Evolutionary conservation across 2,797 vertebrate species (phyloP), one percentile per base, ranked within the genome.

Genomic region (Gymnodraco acuticeps): DNA sequence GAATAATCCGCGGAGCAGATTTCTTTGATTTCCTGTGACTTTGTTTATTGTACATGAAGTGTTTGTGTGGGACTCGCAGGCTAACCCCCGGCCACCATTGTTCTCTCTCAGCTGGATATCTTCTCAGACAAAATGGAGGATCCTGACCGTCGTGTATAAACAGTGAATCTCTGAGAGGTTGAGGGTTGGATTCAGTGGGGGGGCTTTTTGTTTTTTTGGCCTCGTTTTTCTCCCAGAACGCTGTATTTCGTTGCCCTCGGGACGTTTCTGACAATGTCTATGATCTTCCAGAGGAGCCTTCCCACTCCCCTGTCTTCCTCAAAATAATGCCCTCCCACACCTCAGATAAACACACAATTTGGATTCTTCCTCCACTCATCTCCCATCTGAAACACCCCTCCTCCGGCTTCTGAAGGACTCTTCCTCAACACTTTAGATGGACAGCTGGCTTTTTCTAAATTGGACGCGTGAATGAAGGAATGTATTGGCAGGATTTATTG

Each of bases 21-120:
- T 84, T 89, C 85, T 90, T 88, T 84, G 23, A 83, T 90, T 91
- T 90, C 76, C 75, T 85, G 75, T 88, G 89, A 90, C 90, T 89
- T 46, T 90, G 81, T 91, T 91, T 90, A 81, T 88, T 91, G 82
- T 93, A 92, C 83, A 91, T 92, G 86, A 89, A 80, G 80, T 88
- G 79, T 91, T 88, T 83, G 71, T 86, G 86, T 78, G 86, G 89
- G 78, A 88, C 87, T 85, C 56, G n/a, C 71, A 17, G 80, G 78
- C 74, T 56, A 52, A 75, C 73, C 75, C 75, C 64, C 19, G 20
- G 83, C 81, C 82, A 62, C 72, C 75, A 66, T 85, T 84, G 80
- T 88, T 88, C 78, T 76, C 78, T 86, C 86, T 81, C 83, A 67
- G 91, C 88, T 86, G 86, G 86, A 89, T 78, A 75, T 38, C 33